phyloP scores from a whole-genome alignment of 2,797 vertebrate species.

The Enteromius argenteus region DNA sequence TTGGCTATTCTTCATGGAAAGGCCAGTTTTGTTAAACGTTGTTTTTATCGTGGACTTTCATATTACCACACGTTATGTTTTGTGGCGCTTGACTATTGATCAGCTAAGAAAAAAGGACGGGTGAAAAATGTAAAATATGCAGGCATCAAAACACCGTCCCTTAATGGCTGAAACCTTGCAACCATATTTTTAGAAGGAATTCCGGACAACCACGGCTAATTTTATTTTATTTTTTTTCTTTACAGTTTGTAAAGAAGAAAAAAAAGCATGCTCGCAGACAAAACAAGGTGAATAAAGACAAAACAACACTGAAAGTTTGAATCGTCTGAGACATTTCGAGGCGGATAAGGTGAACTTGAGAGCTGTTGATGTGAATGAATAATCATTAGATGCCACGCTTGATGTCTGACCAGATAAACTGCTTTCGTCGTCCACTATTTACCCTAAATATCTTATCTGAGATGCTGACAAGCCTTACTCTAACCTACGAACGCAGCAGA shows the following conservation, averaged over 20 bases:
- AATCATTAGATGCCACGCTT: constrained; percentile 63
- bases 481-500: not conserved
- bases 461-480: not conserved
- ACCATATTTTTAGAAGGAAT: not conserved
- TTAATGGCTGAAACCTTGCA: not conserved
- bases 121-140: not conserved
- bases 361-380: constrained; percentile 71
- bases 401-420: constrained; percentile 52
- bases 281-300: not conserved
- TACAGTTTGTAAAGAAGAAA: not conserved
- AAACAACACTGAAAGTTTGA: constrained; percentile 71
- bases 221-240: too few relatives aligned
- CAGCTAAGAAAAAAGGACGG: not conserved
- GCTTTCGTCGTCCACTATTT: not conserved
- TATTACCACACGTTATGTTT: not conserved
- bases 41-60: not conserved
- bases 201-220: not conserved
- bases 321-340: constrained; percentile 72
- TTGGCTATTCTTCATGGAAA: not conserved
- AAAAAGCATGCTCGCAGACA: not conserved
- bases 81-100: not conserved
- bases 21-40: not conserved
- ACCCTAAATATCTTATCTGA: not conserved
- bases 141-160: not conserved
- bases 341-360: constrained; percentile 74